Evolutionary conservation across 2,888 invertebrate genomes (phyloP).

Genomic region (Eupithecia dodoneata): DNA sequence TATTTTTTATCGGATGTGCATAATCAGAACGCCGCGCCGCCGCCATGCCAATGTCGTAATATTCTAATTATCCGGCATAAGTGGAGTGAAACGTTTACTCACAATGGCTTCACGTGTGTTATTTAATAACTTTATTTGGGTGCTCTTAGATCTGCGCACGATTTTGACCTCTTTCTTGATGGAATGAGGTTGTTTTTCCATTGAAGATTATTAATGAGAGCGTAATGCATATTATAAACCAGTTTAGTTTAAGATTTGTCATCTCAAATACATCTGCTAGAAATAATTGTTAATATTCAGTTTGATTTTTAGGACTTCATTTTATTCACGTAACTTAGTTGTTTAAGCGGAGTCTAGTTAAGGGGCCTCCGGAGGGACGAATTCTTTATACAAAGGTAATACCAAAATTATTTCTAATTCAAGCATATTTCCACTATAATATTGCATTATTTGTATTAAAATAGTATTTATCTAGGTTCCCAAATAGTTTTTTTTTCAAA

Average conservation of each 20-base stretch:
- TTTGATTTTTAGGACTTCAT: too few relatives aligned
- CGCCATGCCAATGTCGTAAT: conserved; percentile 52
- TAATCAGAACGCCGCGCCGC: conserved; percentile 40
- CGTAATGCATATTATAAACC: not conserved
- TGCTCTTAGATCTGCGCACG: conserved; percentile 1
- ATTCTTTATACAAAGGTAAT: too few relatives aligned
- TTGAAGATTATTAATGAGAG: not conserved
- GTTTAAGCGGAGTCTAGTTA: too few relatives aligned
- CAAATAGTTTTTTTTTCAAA: too few relatives aligned
- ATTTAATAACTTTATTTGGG: conserved; percentile 34
- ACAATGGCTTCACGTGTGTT: conserved; percentile 48
- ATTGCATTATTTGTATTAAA: too few relatives aligned
- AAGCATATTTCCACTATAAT: too few relatives aligned
- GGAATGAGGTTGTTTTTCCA: not conserved
- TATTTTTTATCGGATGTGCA: conserved; percentile 6
- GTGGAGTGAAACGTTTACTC: conserved; percentile 75
- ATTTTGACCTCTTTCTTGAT: conserved; percentile 12
- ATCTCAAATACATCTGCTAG: not conserved
- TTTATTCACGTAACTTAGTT: too few relatives aligned
- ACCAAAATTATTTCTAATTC: too few relatives aligned
- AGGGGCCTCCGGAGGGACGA: too few relatives aligned
- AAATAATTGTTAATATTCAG: too few relatives aligned
- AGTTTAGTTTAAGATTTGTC: not conserved
- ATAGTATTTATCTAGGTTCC: too few relatives aligned
- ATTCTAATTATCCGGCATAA: conserved; percentile 58